Evolutionary conservation across 2,888 invertebrate genomes (phyloP).

Genomic region (Philopedon plagiatum): DNA sequence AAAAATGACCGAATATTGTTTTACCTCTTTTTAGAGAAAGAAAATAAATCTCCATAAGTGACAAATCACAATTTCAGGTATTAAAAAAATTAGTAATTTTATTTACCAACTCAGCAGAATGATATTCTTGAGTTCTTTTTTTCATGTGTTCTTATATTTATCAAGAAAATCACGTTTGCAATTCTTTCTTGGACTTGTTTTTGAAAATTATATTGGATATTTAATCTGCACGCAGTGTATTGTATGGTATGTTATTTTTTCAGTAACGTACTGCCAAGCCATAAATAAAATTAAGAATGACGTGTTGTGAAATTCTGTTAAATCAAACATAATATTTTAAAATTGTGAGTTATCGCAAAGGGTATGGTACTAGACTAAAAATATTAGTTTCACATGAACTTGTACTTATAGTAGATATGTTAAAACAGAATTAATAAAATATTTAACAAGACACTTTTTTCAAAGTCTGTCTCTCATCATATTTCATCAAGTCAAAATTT

Average conservation of each 20-base stretch:
- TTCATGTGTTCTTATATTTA: constrained; percentile 20
- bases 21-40: no score
- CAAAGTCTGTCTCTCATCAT: no score
- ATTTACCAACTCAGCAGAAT: background rate
- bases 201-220: constrained; percentile 26
- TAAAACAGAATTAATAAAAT: no score
- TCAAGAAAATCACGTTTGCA: constrained; percentile 23
- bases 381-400: no score
- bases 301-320: background rate
- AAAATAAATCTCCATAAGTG: background rate
- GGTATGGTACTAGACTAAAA: background rate
- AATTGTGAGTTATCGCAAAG: background rate
- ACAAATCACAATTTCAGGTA: no score
- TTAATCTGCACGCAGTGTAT: constrained; percentile 23
- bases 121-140: background rate
- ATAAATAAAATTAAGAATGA: constrained; percentile 1
- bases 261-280: background rate
- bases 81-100: no score
- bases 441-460: no score
- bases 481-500: no score
- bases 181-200: constrained; percentile 5
- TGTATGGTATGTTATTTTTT: constrained; percentile 11
- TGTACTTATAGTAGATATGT: no score
- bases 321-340: background rate
- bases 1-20: no score